Conservation (phyloP, 2,797 vertebrate species). For the Rhynchonycteris naso region DNA sequence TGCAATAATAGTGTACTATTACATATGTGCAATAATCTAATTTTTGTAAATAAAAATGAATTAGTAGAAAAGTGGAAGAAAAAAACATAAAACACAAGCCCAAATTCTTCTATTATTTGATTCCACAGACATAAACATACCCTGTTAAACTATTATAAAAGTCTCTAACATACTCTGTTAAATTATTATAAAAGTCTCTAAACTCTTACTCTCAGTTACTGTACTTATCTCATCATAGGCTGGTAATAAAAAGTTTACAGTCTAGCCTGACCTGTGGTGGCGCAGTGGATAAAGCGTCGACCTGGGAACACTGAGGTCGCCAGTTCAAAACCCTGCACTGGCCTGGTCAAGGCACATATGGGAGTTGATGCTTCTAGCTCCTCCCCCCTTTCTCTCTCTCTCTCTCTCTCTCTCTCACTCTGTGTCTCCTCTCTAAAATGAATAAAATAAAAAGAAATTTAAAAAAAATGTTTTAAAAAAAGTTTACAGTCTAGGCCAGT, state of each 20-base stretch:
- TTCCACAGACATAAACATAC: background rate
- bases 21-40: background rate
- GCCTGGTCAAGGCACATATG: too few species aligned
- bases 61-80: background rate
- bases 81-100: background rate
- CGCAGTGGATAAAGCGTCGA: too few species aligned
- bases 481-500: too few species aligned
- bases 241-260: background rate
- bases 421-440: too few species aligned
- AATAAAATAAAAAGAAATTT: too few species aligned
- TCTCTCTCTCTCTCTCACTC: too few species aligned
- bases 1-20: background rate
- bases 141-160: background rate
- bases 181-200: background rate
- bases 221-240: background rate
- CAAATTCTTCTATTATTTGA: conserved; percentile 14
- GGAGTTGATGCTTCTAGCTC: too few species aligned
- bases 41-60: conserved; percentile 24
- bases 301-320: too few species aligned
- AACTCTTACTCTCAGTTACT: background rate
- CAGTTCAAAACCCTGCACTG: too few species aligned
- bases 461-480: too few species aligned
- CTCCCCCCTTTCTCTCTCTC: too few species aligned
- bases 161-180: background rate
- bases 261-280: too few species aligned